Percentiles rank a stretch among this genome's conserved stretches.
Evolutionary conservation across 2,113 vertebrate genomes (phyloP).

Genomic region (Chunga burmeisteri): DNA sequence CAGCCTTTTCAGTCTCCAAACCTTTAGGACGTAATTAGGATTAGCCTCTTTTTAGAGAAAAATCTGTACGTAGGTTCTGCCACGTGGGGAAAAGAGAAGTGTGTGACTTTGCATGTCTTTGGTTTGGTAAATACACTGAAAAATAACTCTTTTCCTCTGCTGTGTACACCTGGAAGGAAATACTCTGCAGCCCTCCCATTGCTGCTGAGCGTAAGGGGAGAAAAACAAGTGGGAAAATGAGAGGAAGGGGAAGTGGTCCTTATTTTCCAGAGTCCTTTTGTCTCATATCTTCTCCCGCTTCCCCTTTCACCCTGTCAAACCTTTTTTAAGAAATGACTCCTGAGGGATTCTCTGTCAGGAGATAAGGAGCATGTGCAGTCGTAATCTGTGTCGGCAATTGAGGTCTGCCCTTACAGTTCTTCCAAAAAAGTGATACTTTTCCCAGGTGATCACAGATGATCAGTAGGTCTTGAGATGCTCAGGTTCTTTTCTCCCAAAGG

Average conservation of each 20-base stretch:
- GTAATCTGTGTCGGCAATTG: neutral
- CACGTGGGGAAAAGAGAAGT: neutral
- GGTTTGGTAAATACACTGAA: neutral
- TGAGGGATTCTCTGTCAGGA: neutral
- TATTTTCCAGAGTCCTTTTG: neutral
- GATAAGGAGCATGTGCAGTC: fast-evolving
- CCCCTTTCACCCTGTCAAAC: neutral
- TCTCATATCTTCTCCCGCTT: neutral
- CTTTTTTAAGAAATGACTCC: neutral
- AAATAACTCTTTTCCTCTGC: neutral
- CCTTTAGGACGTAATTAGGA: neutral
- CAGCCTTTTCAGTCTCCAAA: neutral
- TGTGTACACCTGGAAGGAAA: neutral
- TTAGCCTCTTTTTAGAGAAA: neutral
- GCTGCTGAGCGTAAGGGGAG: neutral
- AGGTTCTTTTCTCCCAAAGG: neutral
- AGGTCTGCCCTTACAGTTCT: neutral
- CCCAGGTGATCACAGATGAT: neutral
- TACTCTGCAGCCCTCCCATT: neutral
- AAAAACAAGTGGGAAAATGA: neutral
- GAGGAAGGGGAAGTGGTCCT: neutral
- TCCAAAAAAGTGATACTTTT: neutral
- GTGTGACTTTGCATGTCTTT: neutral
- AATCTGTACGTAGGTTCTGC: neutral
- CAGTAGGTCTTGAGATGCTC: neutral